phyloP scores from a whole-genome alignment of 2,113 vertebrate genomes.

The Carlito syrichta region DNA sequence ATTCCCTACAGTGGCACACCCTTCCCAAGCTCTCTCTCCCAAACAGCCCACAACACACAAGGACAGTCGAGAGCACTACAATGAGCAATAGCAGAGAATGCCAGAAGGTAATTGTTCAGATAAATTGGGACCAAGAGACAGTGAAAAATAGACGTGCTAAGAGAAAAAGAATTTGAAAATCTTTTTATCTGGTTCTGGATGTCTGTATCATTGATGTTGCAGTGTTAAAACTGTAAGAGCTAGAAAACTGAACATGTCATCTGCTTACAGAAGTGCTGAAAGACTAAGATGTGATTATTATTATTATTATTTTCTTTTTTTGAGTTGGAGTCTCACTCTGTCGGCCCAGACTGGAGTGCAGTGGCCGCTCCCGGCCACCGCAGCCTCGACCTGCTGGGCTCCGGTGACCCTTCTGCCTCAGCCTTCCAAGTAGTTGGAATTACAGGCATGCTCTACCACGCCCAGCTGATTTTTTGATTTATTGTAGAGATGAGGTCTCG shows the following conservation, averaged over 20 bases:
- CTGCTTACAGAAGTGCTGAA: slow-evolving; percentile 73
- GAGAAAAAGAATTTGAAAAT: slow-evolving; percentile 34
- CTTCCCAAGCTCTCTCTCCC: slow-evolving; percentile 92
- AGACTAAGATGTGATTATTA: slow-evolving; percentile 75
- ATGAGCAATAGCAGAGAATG: slow-evolving; percentile 90
- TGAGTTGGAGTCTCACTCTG: too few species aligned
- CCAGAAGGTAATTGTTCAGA: slow-evolving; percentile 67
- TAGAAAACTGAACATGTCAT: slow-evolving; percentile 63
- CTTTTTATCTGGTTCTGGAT: slow-evolving; percentile 76
- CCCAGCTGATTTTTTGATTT: too few species aligned
- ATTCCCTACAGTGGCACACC: slow-evolving; percentile 92
- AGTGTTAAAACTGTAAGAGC: slow-evolving; percentile 70
- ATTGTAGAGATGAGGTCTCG: too few species aligned
- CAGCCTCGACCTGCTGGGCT: too few species aligned
- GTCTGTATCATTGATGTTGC: slow-evolving; percentile 76
- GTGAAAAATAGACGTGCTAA: slow-evolving; percentile 78
- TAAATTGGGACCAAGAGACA: slow-evolving; percentile 93
- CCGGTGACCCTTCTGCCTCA: too few species aligned
- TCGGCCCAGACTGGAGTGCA: too few species aligned
- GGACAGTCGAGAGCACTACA: slow-evolving; percentile 94
- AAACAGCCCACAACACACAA: slow-evolving; percentile 94
- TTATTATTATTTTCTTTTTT: too few species aligned
- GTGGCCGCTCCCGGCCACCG: too few species aligned
- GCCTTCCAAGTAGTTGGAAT: too few species aligned
- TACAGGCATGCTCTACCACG: too few species aligned